Base-by-base conservation (phyloP, 2,113 vertebrate species). In the Platichthys flesus region DNA sequence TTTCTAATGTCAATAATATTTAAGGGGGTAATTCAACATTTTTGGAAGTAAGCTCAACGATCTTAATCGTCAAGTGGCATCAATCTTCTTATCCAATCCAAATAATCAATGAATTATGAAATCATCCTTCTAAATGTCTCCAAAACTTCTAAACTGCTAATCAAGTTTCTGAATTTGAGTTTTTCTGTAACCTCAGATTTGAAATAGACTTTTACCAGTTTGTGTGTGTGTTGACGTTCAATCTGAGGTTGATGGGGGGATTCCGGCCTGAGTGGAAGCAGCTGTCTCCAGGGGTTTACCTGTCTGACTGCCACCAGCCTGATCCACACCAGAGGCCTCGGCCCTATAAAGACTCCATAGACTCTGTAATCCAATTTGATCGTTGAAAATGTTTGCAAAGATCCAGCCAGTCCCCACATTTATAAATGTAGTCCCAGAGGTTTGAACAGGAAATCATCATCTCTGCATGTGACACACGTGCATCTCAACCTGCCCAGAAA, bases 231-330 rank as follows among this genome's bases (percentile, higher is more conserved):
- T 54, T 54, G 51, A 20, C 20, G 20, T 54, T 20, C 18, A 54
- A 20, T 54, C 51, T 9, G 51, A n/a, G 51, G 51, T 14, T 7
- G 51, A 54, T 21, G 51, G 51, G 51, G 20, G 51, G 51, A 54
- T 54, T 54, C 20, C 8, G 51, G 26, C 20, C 57, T 85, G 84
- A 91, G 88, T 80, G 70, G 73, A 85, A 76, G 57, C 91, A 91
- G 90, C 89, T 88, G 89, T 42, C 45, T 75, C 20, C 75, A 26
- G 64, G 72, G 57, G 35, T 79, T 85, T 86, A 91, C 81, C 84
- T 77, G 73, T 74, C 35, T 69, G 70, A 59, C 69, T 70, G 67
- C 78, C 20, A 16, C 62, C 70, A 67, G 55, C 65, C 47, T 74
- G 71, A 77, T 73, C 69, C 66, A 69, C 10, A 69, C 40, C 55